Evolutionary conservation across 2,888 invertebrate genomes (phyloP).

Genomic region (Acleris sparsana): DNA sequence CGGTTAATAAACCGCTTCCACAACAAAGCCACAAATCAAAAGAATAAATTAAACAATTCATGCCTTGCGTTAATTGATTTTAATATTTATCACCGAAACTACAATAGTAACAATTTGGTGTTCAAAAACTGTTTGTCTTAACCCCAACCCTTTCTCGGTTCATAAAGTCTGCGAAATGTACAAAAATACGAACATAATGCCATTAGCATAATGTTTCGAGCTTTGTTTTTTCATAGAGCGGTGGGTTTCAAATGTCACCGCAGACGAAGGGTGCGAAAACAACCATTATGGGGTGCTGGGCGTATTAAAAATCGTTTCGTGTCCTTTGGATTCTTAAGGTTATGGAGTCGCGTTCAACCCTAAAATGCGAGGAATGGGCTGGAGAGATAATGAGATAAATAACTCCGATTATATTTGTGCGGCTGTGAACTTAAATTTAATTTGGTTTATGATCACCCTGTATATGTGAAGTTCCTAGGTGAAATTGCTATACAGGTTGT

Average conservation of each 20-base stretch:
- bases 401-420: conserved; percentile 9
- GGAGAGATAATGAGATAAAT: conserved; percentile 27
- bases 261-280: conserved; percentile 76
- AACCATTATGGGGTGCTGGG: conserved; percentile 77
- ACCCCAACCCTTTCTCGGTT: conserved; percentile 78
- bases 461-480: no score
- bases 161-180: conserved; percentile 79
- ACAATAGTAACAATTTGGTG: conserved; percentile 66
- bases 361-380: conserved; percentile 38
- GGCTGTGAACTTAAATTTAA: conserved; percentile 8
- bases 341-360: conserved; percentile 60
- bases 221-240: conserved; percentile 81
- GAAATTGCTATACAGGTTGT: no score
- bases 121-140: conserved; percentile 74
- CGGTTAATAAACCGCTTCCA: conserved; percentile 31
- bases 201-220: conserved; percentile 82
- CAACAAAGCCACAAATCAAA: conserved; percentile 36
- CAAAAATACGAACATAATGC: conserved; percentile 81
- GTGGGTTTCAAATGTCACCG: conserved; percentile 81
- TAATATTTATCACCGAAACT: conserved; percentile 46
- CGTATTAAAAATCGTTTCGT: conserved; percentile 80
- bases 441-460: conserved; percentile 2
- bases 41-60: conserved; percentile 38
- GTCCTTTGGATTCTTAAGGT: conserved; percentile 79
- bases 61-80: conserved; percentile 41